A percentile compares a stretch with the other conserved stretches of the same genome.
These are phyloP conservation scores for Ammospiza maritima DNA, from an alignment of 2,797 vertebrate species.

Conservation along the genomic window DNA sequence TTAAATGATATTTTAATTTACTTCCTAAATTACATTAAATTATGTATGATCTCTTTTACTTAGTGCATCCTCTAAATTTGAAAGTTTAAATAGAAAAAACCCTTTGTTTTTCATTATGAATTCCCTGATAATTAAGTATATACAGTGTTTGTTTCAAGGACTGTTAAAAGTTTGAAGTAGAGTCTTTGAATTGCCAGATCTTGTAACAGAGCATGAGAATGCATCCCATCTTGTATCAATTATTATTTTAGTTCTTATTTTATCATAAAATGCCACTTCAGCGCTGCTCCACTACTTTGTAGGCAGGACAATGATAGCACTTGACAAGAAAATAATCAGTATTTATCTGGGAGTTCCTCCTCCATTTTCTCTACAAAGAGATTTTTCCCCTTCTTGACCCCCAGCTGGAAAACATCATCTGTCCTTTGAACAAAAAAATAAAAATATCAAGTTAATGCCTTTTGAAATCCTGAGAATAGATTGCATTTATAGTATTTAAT, in stretches of 20 bases:
- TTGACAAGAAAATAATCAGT: not conserved
- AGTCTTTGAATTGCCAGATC: not conserved
- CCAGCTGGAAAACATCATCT: not conserved
- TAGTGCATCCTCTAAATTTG: conserved; percentile 45
- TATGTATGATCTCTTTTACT: conserved; percentile 25
- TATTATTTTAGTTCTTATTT: conserved; percentile 2
- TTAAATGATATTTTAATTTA: conserved; percentile 47
- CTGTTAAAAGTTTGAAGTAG: not conserved
- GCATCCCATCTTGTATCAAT: not conserved
- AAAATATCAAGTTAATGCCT: not conserved
- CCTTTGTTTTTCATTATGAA: conserved; percentile 7
- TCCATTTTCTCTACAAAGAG: not conserved
- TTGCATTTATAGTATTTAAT: too few species aligned
- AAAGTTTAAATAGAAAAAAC: conserved; percentile 30
- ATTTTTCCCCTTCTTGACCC: not conserved
- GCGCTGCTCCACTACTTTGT: not conserved
- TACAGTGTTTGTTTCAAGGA: not conserved
- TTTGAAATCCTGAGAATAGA: not conserved
- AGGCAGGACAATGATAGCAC: not conserved
- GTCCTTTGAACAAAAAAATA: not conserved
- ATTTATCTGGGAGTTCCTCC: not conserved
- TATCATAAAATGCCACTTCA: not conserved
- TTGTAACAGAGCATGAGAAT: not conserved
- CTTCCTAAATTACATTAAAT: conserved; percentile 54
- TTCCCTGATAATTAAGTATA: conserved; percentile 50